Conservation (phyloP, 2,888 invertebrate species). For the Mythimna lalbum region DNA sequence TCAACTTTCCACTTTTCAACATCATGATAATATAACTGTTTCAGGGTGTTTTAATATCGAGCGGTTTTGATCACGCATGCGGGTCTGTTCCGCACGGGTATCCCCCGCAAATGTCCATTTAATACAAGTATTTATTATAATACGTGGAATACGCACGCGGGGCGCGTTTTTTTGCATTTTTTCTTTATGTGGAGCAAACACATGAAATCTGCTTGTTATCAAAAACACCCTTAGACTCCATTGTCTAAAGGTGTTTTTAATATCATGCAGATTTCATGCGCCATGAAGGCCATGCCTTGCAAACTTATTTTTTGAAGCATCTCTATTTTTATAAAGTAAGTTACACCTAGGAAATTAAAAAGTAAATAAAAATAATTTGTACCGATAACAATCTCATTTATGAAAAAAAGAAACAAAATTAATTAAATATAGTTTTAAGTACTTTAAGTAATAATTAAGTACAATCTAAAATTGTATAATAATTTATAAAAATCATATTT, state of each 20-base stretch:
- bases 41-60: neutral
- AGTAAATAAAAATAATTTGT: constrained; percentile 47
- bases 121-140: too few species aligned
- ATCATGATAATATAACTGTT: neutral
- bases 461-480: constrained; percentile 39
- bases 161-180: too few species aligned
- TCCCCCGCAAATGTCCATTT: too few species aligned
- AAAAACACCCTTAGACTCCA: neutral
- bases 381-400: constrained; percentile 40
- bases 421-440: constrained; percentile 12
- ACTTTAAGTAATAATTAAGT: constrained; percentile 47
- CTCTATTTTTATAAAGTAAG: neutral
- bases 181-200: too few species aligned
- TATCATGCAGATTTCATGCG: too few species aligned
- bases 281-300: too few species aligned
- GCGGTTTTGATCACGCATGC: too few species aligned
- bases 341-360: constrained; percentile 22
- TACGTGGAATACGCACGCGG: too few species aligned
- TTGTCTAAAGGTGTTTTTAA: too few species aligned
- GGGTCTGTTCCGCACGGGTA: too few species aligned
- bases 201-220: too few species aligned
- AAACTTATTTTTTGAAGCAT: neutral
- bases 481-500: constrained; percentile 34
- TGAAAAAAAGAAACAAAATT: neutral
- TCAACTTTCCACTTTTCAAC: neutral